Evolutionary conservation across 2,888 invertebrate species (phyloP), one percentile per base, ranked within the genome.

Genomic region (Archips xylosteana): DNA sequence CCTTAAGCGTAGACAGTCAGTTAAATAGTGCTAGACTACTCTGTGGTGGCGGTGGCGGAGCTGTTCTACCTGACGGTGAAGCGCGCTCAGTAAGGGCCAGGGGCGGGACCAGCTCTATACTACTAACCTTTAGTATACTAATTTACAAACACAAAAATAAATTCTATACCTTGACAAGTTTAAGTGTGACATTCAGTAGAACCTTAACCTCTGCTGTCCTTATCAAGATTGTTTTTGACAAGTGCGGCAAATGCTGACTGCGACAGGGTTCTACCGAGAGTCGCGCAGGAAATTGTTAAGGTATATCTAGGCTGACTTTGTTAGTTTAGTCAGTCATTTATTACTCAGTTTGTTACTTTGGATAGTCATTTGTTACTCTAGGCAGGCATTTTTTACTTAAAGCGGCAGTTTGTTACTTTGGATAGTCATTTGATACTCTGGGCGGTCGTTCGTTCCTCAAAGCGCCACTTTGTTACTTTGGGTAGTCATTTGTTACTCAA

Each of bases 1-100:
- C 23, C 23, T 23, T 23, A 23, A 23, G 23, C 23, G 23, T 23
- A 0, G 23, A 23, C 23, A 23, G 23, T 23, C 23, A 23, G 23
- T 23, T 23, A 23, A 23, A 23, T 23, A 23, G 96, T 97, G 49
- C 99, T 99, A 0, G 99, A 99, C 91, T 99, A 98, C 93, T 96
- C 98, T 0, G 98, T 99, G 8, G 95, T 97, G 5, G 98, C 98
- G 0, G 95, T 96, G 76, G 96, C 97, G 0, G 98, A 98, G 85
- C 96, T 98, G 1, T 96, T 97, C 86, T 99, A 98, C 87, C 95
- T 99, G 78, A 96, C 97, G 78, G 96, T 99, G 72, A 97, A 97
- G 82, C 95, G 98, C 91, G 0, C 70, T 93, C 0, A 90, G 89
- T 0, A 94, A 94, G 73, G 96, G 96, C 39, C 0, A 94, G 93